phyloP scores from a whole-genome alignment of 2,888 invertebrate species.

The Chloroclystis v-ata region DNA sequence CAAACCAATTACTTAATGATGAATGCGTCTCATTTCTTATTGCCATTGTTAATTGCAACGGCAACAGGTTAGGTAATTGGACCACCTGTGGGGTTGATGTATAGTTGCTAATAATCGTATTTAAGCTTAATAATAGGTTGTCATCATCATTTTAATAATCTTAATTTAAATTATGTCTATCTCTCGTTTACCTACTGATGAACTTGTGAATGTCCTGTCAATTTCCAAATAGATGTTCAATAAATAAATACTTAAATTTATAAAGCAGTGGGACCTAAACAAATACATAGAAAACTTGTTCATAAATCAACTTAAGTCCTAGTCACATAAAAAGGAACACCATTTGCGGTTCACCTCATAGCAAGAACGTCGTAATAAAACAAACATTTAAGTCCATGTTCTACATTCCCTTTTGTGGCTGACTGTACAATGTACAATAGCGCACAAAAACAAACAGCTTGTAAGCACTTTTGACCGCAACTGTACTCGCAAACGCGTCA shows the following conservation, averaged over 20 bases:
- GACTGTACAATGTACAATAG: conserved; percentile 27
- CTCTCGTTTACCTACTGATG: too few relatives aligned
- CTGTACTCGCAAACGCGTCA: conserved; percentile 21
- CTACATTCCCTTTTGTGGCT: conserved; percentile 33
- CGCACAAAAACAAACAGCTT: conserved; percentile 35
- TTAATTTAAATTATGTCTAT: too few relatives aligned
- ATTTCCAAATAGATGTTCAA: too few relatives aligned
- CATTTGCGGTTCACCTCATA: conserved; percentile 1
- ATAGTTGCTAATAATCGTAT: background rate
- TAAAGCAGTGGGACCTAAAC: too few relatives aligned
- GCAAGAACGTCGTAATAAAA: background rate
- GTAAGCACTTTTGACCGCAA: conserved; percentile 26
- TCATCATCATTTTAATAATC: too few relatives aligned
- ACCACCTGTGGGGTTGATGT: conserved; percentile 5
- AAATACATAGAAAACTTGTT: too few relatives aligned
- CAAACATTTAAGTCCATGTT: conserved; percentile 12
- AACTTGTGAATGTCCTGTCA: too few relatives aligned
- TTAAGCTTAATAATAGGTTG: background rate
- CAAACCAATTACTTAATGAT: conserved; percentile 8
- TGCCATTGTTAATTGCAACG: conserved; percentile 4
- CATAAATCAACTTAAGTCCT: too few relatives aligned
- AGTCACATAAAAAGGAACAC: background rate
- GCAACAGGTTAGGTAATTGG: conserved; percentile 6
- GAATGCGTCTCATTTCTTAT: conserved; percentile 10
- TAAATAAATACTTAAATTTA: too few relatives aligned